Percentiles rank a stretch among this genome's conserved stretches.
These are phyloP conservation scores for Oncopeltus fasciatus DNA, from an alignment of 1,140 invertebrate genomes.

Conservation along the genomic window DNA sequence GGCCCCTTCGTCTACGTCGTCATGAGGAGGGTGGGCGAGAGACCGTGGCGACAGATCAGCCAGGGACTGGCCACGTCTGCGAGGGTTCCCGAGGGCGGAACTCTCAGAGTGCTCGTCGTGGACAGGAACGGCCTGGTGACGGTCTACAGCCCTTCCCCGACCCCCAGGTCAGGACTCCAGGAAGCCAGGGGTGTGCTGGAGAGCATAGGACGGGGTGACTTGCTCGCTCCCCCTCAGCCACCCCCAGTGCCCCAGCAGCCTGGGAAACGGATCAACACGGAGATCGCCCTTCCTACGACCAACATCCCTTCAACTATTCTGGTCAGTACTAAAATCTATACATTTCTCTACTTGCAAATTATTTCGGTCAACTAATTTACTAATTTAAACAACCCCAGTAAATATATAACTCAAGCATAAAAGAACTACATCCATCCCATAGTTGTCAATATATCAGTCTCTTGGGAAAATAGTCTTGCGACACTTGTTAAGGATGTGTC, in stretches of 20 bases:
- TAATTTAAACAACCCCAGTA: no score
- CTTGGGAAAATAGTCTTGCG: no score
- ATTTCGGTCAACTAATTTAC: no score
- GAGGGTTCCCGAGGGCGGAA: slow-evolving; percentile 39
- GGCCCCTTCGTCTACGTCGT: slow-evolving; percentile 49
- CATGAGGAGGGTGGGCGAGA: slow-evolving; percentile 40
- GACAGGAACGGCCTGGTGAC: slow-evolving; percentile 46
- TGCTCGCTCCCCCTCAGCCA: background rate
- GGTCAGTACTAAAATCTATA: background rate
- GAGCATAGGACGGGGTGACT: slow-evolving; percentile 8
- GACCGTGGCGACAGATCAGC: slow-evolving; percentile 48
- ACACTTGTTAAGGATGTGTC: no score
- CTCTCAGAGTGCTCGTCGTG: slow-evolving; percentile 47
- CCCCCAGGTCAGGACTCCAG: slow-evolving; percentile 5
- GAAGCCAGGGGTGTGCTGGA: slow-evolving; percentile 13
- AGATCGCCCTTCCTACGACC: slow-evolving; percentile 39
- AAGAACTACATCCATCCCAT: no score
- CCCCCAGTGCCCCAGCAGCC: slow-evolving; percentile 15
- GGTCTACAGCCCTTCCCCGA: slow-evolving; percentile 40
- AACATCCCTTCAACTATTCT: slow-evolving; percentile 18
- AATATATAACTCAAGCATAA: no score
- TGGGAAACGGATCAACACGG: slow-evolving; percentile 38
- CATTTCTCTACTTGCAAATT: background rate
- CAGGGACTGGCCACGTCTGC: slow-evolving; percentile 44
- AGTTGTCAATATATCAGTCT: no score